These are phyloP conservation scores for Drosophila kanekoi DNA, from an alignment of 2,888 invertebrate species.

Conservation along the genomic window DNA sequence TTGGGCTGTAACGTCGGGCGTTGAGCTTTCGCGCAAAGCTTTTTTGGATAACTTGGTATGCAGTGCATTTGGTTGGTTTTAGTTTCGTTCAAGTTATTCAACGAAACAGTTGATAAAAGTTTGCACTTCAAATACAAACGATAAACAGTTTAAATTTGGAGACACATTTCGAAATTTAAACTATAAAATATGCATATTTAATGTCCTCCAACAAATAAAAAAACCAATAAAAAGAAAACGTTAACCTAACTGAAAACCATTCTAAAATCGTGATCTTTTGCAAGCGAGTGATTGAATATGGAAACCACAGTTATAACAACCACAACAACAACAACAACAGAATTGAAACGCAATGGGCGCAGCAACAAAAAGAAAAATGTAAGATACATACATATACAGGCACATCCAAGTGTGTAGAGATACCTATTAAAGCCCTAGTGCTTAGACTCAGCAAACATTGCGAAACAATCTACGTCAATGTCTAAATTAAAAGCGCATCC, in stretches of 20 bases:
- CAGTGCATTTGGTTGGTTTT: constrained; percentile 21
- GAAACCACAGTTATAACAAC: constrained; percentile 74
- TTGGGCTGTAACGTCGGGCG: constrained; percentile 9
- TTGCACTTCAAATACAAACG: constrained; percentile 12
- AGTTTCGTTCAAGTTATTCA: constrained; percentile 54
- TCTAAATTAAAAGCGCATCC: constrained; percentile 60
- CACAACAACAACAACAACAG: constrained; percentile 65
- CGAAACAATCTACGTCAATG: constrained; percentile 58
- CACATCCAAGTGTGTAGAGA: background rate
- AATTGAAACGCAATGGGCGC: constrained; percentile 49
- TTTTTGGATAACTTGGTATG: constrained; percentile 27
- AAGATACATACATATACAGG: constrained; percentile 28
- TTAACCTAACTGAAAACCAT: background rate
- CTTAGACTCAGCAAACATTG: constrained; percentile 27
- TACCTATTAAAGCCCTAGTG: constrained; percentile 4
- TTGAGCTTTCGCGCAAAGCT: constrained; percentile 24
- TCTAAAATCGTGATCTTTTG: constrained; percentile 29
- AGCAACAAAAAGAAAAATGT: constrained; percentile 57
- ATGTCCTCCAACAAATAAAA: background rate
- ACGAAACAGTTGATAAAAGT: constrained; percentile 41
- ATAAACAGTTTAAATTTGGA: constrained; percentile 18
- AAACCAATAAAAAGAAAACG: background rate
- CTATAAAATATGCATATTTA: background rate
- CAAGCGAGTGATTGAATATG: constrained; percentile 55
- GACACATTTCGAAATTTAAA: constrained; percentile 27